Evolutionary conservation across 2,888 invertebrate genomes (phyloP).

Genomic region (Drosophila helvetica): DNA sequence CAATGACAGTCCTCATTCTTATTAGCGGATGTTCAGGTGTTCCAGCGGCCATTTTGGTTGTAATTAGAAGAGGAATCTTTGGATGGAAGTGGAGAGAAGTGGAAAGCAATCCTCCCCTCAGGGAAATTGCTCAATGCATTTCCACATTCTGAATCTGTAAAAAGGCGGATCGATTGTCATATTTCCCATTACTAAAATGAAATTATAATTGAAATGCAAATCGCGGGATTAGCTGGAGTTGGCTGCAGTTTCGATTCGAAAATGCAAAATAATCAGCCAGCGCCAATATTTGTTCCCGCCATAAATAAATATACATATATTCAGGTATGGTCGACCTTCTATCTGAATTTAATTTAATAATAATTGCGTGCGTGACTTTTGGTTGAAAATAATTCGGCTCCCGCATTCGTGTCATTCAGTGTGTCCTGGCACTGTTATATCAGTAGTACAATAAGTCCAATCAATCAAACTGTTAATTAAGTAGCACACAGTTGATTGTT

Average conservation of each 20-base stretch:
- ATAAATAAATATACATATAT: slow-evolving; percentile 52
- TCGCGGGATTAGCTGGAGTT: slow-evolving; percentile 3
- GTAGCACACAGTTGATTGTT: slow-evolving; percentile 57
- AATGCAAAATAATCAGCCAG: slow-evolving; percentile 52
- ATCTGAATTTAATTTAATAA: slow-evolving; percentile 48
- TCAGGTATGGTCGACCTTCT: slow-evolving; percentile 20
- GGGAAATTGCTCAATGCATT: too few relatives aligned
- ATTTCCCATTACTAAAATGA: slow-evolving; percentile 33
- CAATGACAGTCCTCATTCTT: slow-evolving; percentile 3
- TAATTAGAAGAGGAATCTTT: slow-evolving; percentile 22
- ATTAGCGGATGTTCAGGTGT: slow-evolving; percentile 17
- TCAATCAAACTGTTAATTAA: slow-evolving; percentile 75
- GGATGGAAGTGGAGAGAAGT: not conserved
- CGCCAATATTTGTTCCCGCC: slow-evolving; percentile 59
- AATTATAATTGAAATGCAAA: slow-evolving; percentile 62
- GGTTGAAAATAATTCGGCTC: slow-evolving; percentile 49
- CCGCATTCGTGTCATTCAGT: slow-evolving; percentile 9
- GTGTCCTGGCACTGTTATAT: slow-evolving; percentile 40
- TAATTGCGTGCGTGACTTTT: slow-evolving; percentile 73
- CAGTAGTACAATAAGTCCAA: slow-evolving; percentile 58
- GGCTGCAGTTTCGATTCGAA: slow-evolving; percentile 12
- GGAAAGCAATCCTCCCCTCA: not conserved
- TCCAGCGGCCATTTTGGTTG: slow-evolving; percentile 31
- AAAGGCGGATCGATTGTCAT: slow-evolving; percentile 17
- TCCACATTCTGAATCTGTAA: not conserved